Base-by-base conservation (phyloP, 2,888 invertebrate species). In the Plagodis pulveraria region DNA sequence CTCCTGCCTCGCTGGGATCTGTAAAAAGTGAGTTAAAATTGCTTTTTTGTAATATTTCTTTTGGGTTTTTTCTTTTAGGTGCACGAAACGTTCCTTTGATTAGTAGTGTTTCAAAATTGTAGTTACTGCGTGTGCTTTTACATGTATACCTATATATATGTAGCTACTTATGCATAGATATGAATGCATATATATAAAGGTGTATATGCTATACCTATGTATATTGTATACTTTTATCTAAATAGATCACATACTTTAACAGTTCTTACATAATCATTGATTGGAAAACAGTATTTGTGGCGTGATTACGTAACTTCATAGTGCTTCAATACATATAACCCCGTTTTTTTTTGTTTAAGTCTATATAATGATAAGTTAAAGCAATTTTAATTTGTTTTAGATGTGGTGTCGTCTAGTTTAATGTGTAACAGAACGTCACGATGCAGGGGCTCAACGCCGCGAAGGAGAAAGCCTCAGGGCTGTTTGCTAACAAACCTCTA, bases 391-490 rank as follows among this genome's bases (percentile, higher is more conserved):
- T 46, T 67, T 52, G 54, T 58, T 57, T 6, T 63, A 67, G 66
- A 67, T 69, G 69, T 52, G 63, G 63, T 61, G 47, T 62, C 43
- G 77, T 78, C 76, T 74, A 76, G 67, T 80, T 89, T 86, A 83
- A 91, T 90, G 91, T 76, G 81, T 89, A 76, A 81, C 71, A 78
- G 73, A 75, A 76, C 71, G 76, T 72, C 71, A 72, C 78, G 78
- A 91, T 92, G 91, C 89, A 91, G 86, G 91, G 87, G 87, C 86
- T 92, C 71, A 85, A 84, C 67, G 89, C 91, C 83, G 91, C 91
- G 79, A 92, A 92, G 79, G 90, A 92, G 76, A 92, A 91, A 84
- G 91, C 91, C 76, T 87, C 91, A 43, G 90, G 91, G 78, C 86
- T 92, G 65, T 90, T 92, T 78, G 86, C 88, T 74, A 90, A 83